Evolutionary conservation across 2,113 vertebrate species (phyloP).

Genomic region (Neolamprologus caudopunctatus): DNA sequence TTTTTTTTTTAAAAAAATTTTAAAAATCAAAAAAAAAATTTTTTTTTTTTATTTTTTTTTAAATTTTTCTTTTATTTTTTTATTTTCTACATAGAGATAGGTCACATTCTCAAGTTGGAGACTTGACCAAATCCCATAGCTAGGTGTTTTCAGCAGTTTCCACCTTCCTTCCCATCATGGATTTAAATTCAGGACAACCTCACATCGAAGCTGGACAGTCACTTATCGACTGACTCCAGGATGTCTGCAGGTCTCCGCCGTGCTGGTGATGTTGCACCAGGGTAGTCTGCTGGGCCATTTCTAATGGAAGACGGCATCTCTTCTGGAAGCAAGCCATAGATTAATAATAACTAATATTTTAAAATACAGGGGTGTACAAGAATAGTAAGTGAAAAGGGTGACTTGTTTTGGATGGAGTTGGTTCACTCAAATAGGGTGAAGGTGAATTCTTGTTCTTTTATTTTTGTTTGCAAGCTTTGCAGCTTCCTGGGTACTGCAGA

Average conservation of each 20-base stretch:
- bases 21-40: too few relatives aligned
- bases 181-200: background rate
- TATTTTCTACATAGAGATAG: background rate
- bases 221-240: background rate
- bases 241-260: background rate
- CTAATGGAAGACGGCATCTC: background rate
- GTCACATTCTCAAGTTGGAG: background rate
- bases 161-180: background rate
- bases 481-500: background rate
- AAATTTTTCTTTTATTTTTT: background rate
- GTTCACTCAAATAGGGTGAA: background rate
- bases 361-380: background rate
- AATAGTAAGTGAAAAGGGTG: background rate
- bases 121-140: background rate
- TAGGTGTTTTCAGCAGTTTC: background rate
- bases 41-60: too few relatives aligned
- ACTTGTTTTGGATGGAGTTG: background rate
- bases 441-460: background rate
- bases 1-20: too few relatives aligned
- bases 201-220: background rate
- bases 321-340: background rate
- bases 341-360: background rate
- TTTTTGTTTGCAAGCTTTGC: background rate
- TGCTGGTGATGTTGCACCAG: background rate
- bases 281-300: background rate